These are phyloP conservation scores for Yponomeuta evonymella DNA, from an alignment of 2,888 invertebrate species.

Conservation along the genomic window DNA sequence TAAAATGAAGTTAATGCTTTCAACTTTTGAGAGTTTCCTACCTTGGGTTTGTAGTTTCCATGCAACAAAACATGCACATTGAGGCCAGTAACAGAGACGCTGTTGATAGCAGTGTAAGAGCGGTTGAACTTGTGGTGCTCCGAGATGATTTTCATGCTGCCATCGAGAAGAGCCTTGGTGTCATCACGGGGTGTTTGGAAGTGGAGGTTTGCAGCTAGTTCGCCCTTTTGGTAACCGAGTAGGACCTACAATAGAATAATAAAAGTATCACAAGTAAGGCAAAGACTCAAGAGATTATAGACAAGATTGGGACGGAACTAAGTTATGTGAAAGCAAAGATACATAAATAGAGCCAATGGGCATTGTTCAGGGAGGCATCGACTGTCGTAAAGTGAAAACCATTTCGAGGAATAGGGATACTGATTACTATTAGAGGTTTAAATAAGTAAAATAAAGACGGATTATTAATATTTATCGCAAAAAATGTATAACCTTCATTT, in stretches of 20 bases:
- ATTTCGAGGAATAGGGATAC: too few species aligned
- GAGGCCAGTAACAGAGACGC: slow-evolving; percentile 47
- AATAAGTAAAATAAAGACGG: too few species aligned
- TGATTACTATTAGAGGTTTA: too few species aligned
- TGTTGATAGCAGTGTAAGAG: slow-evolving; percentile 52
- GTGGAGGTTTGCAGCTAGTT: slow-evolving; percentile 84
- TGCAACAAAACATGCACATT: slow-evolving; percentile 49
- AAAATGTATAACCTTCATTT: too few species aligned
- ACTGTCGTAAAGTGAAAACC: too few species aligned
- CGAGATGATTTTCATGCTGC: slow-evolving; percentile 73
- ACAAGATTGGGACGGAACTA: too few species aligned
- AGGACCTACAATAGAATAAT: slow-evolving; percentile 51
- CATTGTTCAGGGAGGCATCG: too few species aligned
- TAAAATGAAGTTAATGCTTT: too few species aligned
- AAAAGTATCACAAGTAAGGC: not conserved
- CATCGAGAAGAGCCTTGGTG: slow-evolving; percentile 66
- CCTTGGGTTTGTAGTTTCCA: slow-evolving; percentile 52
- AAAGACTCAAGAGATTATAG: slow-evolving; percentile 1
- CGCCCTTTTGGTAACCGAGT: slow-evolving; percentile 80
- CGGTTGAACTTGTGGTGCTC: slow-evolving; percentile 74
- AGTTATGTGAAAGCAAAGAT: too few species aligned
- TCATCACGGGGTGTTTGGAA: slow-evolving; percentile 75
- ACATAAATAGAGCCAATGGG: too few species aligned
- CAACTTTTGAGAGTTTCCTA: slow-evolving; percentile 21
- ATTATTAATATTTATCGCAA: too few species aligned